These are phyloP conservation scores for Electrophaes corylata DNA, from an alignment of 2,888 invertebrate genomes.

Conservation along the genomic window DNA sequence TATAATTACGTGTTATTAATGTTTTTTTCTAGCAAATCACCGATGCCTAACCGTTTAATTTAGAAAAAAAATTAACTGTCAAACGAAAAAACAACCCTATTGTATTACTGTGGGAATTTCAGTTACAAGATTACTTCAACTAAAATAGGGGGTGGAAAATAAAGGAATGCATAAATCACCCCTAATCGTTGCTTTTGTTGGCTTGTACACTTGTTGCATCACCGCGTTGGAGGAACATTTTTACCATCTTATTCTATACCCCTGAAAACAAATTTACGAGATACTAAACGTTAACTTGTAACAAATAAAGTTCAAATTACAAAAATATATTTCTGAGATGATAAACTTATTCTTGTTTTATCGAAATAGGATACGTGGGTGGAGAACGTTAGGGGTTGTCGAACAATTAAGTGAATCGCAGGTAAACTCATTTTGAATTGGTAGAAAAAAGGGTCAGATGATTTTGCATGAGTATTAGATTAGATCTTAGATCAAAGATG, in stretches of 20 bases:
- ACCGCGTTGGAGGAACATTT: constrained; percentile 57
- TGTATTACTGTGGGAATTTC: constrained; percentile 77
- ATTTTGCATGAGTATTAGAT: constrained; percentile 57
- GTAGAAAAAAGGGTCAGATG: constrained; percentile 52
- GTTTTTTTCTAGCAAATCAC: constrained; percentile 8
- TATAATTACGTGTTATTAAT: neutral
- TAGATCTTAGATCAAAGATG: constrained; percentile 25
- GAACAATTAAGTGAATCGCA: constrained; percentile 76
- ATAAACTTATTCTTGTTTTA: constrained; percentile 38
- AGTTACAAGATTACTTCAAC: constrained; percentile 70
- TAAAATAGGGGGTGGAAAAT: constrained; percentile 74
- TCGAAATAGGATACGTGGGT: constrained; percentile 55
- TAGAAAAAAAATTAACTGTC: constrained; percentile 37
- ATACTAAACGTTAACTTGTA: constrained; percentile 29
- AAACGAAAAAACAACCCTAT: constrained; percentile 46
- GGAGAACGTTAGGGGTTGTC: constrained; percentile 74
- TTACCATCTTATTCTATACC: constrained; percentile 35
- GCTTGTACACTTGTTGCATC: constrained; percentile 77
- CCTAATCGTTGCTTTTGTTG: constrained; percentile 78
- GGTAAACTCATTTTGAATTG: constrained; percentile 72
- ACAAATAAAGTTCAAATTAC: constrained; percentile 24
- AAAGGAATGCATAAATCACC: constrained; percentile 80
- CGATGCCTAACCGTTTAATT: neutral
- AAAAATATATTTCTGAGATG: neutral
- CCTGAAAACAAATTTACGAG: neutral